phyloP scores from a whole-genome alignment of 2,113 vertebrate genomes.

The Chrysochloris asiatica region DNA sequence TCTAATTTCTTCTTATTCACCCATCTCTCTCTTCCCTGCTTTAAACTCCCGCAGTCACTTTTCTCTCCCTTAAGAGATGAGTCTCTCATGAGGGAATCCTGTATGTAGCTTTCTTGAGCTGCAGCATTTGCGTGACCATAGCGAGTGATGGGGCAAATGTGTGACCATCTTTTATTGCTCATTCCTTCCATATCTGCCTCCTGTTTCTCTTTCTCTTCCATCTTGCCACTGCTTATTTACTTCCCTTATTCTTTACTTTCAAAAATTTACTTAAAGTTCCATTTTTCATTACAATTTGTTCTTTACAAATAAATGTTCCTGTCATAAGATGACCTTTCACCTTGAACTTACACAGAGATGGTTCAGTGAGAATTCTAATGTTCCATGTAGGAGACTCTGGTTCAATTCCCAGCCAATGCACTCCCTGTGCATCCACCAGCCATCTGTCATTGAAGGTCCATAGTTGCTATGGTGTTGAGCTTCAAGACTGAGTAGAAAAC shows the following conservation, averaged over 20 bases:
- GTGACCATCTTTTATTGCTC: neutral
- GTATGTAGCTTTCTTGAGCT: neutral
- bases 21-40: neutral
- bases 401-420: neutral
- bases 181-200: neutral
- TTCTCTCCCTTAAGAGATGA: neutral
- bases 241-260: neutral
- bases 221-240: neutral
- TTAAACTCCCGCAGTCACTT: neutral
- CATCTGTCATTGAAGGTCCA: neutral
- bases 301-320: neutral
- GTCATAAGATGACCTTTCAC: neutral
- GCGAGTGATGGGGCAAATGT: rapidly evolving
- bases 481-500: neutral
- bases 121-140: neutral
- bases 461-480: neutral
- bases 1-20: neutral
- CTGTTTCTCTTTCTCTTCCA: neutral
- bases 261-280: slow-evolving; percentile 20
- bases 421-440: neutral
- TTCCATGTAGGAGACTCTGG: neutral
- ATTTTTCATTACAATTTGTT: neutral
- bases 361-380: neutral
- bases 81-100: neutral
- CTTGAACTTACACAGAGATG: neutral